Evolutionary conservation across 2,797 vertebrate species (phyloP).

Genomic region (Chanos chanos): DNA sequence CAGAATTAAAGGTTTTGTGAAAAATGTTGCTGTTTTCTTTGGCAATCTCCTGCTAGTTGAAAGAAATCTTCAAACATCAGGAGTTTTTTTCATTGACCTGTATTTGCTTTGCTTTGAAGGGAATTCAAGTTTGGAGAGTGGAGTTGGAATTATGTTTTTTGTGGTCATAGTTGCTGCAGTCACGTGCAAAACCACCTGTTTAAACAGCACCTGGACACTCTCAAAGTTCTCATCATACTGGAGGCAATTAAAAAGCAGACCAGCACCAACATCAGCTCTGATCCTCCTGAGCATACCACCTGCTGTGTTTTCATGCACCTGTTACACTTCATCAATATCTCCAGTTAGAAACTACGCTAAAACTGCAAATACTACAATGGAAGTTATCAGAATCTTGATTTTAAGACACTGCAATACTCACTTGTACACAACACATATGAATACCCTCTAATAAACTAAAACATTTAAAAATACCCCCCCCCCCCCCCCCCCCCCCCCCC

Average conservation of each 20-base stretch:
- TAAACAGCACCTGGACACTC: slow-evolving; percentile 23
- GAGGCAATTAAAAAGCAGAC: slow-evolving; percentile 25
- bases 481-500: too few relatives aligned
- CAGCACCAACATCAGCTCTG: slow-evolving; percentile 22
- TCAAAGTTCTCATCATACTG: slow-evolving; percentile 21
- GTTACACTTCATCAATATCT: slow-evolving; percentile 32
- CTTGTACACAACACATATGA: too few relatives aligned
- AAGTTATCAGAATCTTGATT: slow-evolving; percentile 3
- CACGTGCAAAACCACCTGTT: slow-evolving; percentile 36
- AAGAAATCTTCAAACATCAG: too few relatives aligned
- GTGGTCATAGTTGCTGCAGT: slow-evolving; percentile 7
- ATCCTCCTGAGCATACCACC: slow-evolving; percentile 16
- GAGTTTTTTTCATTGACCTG: too few relatives aligned
- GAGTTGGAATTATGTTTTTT: slow-evolving; percentile 15
- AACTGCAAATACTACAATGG: background rate
- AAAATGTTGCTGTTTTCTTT: too few relatives aligned
- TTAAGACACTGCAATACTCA: too few relatives aligned
- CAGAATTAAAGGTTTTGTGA: background rate
- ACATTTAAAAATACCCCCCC: too few relatives aligned
- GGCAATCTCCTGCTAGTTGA: too few relatives aligned
- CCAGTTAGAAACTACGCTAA: background rate
- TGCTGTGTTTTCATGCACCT: slow-evolving; percentile 30
- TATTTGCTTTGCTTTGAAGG: slow-evolving; percentile 23
- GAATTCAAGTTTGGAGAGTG: slow-evolving; percentile 7
- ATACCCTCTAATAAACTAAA: too few relatives aligned